phyloP scores from a whole-genome alignment of 2,888 invertebrate genomes.

The Bellardia bayeri region DNA sequence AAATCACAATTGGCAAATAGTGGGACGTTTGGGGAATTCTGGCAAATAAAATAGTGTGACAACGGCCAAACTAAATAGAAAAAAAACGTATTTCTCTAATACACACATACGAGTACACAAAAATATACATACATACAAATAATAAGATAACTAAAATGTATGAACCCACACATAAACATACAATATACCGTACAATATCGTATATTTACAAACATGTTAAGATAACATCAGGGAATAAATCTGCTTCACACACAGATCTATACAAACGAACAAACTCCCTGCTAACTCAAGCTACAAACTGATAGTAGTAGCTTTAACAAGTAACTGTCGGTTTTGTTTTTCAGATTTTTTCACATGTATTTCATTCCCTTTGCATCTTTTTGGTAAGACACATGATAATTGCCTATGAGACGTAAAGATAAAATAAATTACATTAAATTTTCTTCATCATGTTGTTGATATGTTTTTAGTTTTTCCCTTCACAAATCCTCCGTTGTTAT shows the following conservation, averaged over 20 bases:
- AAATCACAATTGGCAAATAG: constrained; percentile 64
- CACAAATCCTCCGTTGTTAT: neutral
- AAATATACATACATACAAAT: neutral
- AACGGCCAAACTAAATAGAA: constrained; percentile 51
- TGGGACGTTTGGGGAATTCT: constrained; percentile 54
- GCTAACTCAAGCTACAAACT: neutral
- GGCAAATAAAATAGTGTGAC: constrained; percentile 64
- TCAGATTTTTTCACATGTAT: neutral
- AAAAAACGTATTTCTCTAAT: neutral
- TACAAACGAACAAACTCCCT: neutral
- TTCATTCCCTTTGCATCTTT: neutral
- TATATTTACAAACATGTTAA: constrained; percentile 32
- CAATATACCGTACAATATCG: too few species aligned
- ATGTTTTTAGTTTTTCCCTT: neutral
- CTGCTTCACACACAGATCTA: constrained; percentile 14
- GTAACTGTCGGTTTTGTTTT: constrained; percentile 37
- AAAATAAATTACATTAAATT: constrained; percentile 72
- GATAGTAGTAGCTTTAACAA: constrained; percentile 33
- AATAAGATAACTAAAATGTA: constrained; percentile 18
- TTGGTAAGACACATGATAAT: constrained; percentile 69
- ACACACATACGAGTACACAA: neutral
- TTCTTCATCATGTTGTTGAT: constrained; percentile 43
- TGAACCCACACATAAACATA: constrained; percentile 21
- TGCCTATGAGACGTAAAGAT: constrained; percentile 72
- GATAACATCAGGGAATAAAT: constrained; percentile 71